These are phyloP conservation scores for Neuroscelio doddi DNA, from an alignment of 2,888 invertebrate species.

Conservation along the genomic window DNA sequence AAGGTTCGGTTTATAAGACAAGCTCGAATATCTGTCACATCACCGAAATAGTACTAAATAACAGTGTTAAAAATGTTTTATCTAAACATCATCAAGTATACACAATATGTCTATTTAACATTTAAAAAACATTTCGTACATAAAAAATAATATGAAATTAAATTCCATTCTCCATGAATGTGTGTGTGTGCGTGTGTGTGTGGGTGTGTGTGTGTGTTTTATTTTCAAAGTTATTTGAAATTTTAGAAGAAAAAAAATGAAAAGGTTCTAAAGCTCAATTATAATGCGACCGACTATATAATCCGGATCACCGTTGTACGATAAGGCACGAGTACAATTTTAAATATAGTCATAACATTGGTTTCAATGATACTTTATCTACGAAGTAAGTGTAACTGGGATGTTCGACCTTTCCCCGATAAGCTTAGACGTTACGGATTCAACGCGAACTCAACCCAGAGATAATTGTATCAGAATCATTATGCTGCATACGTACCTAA, in stretches of 20 bases:
- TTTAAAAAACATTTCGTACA: no score
- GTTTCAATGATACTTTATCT: slow-evolving; percentile 66
- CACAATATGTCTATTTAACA: no score
- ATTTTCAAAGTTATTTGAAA: no score
- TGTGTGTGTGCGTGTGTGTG: no score
- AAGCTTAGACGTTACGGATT: slow-evolving; percentile 57
- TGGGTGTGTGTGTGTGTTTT: no score
- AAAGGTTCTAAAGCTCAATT: slow-evolving; percentile 29
- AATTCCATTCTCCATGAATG: no score
- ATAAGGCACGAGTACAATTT: slow-evolving; percentile 57
- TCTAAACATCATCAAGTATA: slow-evolving; percentile 18
- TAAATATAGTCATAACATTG: slow-evolving; percentile 66
- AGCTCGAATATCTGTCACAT: slow-evolving; percentile 21
- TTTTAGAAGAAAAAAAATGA: no score
- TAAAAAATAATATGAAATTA: no score
- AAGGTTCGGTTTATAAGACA: slow-evolving; percentile 32
- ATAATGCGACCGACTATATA: slow-evolving; percentile 36
- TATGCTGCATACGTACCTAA: slow-evolving; percentile 49
- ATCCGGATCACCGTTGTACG: slow-evolving; percentile 47
- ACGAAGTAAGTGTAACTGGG: slow-evolving; percentile 64
- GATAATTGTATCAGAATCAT: slow-evolving; percentile 52
- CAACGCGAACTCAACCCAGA: slow-evolving; percentile 48
- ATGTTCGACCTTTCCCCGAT: slow-evolving; percentile 70
- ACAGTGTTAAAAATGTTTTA: slow-evolving; percentile 14
- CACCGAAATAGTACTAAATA: slow-evolving; percentile 7